Base-by-base conservation (phyloP, 1,140 invertebrate genomes). In the Hesperophylax magnus region DNA sequence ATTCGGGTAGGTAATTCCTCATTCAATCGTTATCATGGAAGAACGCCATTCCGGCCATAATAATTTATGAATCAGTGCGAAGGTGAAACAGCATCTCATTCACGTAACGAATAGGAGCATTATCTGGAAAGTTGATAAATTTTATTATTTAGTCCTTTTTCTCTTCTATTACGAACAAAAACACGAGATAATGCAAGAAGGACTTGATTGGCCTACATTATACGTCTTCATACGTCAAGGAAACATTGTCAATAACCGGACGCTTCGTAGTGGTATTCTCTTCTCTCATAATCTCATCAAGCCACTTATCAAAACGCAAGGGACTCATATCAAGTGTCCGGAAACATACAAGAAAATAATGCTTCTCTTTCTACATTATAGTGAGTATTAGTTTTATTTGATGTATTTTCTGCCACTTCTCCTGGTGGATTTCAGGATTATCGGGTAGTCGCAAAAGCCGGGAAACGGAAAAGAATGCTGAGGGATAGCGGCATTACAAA, bases 81-180 rank as follows among this genome's bases (percentile, higher is more conserved):
- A 80, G 72, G 71, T 80, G 71, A 58, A 60, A 75, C 24, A 53
- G 61, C 22, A 65, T 65, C 20, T 27, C 27, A 63, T 20, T 81
- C 72, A 77, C 74, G 61, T 22, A 58, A 71, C 53, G 74, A 69
- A 77, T 77, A 77, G 69, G 53, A 60, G 79, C 67, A 69, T 56
- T 77, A 77, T 81, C 79, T 60, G 39, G 52, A 81, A 67, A 75
- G 58, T n/a, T 60, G 65, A 81, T 81, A 81, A 81, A 81, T 81
- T 77, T 56, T 74, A 74, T 65, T 65, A 15, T 39, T 3, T n/a
- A 4, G 22, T 74, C 69, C 65, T 75, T 56, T 61, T 69, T 47
- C 31, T 20, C n/a, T 54, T 52, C 69, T 18, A 11, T 52, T n/a
- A 39, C 34, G 34, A 39, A 39, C 34, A 39, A 39, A 39, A 39